Evolutionary conservation across 2,888 invertebrate genomes (phyloP).

Genomic region (Parnassius mnemosyne): DNA sequence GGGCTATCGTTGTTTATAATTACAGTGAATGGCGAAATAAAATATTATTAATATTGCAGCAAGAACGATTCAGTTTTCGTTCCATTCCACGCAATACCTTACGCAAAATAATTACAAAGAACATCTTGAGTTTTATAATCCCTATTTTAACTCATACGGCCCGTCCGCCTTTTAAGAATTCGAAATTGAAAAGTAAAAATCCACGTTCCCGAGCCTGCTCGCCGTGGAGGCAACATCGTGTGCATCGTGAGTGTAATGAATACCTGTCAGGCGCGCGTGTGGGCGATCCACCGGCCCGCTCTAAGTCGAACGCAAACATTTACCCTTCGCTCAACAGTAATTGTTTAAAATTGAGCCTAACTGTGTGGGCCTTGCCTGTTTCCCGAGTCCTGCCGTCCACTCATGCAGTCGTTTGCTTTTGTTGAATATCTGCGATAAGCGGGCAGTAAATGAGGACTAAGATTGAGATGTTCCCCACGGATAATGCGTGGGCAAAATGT

Average conservation of each 20-base stretch:
- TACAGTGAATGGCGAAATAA: no score
- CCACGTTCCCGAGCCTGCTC: conserved; percentile 39
- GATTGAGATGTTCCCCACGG: conserved; percentile 23
- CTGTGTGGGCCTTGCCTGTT: conserved; percentile 75
- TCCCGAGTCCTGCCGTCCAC: conserved; percentile 55
- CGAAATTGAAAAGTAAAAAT: conserved; percentile 46
- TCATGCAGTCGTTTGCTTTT: conserved; percentile 52
- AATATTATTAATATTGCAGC: no score
- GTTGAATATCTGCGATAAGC: conserved; percentile 59
- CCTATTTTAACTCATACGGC: conserved; percentile 11
- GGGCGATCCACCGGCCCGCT: conserved; percentile 58
- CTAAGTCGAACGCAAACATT: conserved; percentile 80
- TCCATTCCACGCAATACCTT: background rate
- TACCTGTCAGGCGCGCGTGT: conserved; percentile 78
- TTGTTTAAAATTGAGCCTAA: conserved; percentile 81
- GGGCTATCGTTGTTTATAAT: no score
- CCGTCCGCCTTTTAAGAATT: conserved; percentile 23
- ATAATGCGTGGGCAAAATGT: conserved; percentile 7
- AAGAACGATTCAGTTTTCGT: no score
- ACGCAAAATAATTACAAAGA: conserved; percentile 16
- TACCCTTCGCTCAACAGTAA: conserved; percentile 78
- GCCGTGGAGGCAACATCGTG: conserved; percentile 42
- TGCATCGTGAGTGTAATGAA: conserved; percentile 75
- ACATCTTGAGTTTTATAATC: conserved; percentile 3
- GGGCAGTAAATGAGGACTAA: conserved; percentile 50